Base-by-base conservation (phyloP, 2,797 vertebrate genomes). In the Xyrichtys novacula region DNA sequence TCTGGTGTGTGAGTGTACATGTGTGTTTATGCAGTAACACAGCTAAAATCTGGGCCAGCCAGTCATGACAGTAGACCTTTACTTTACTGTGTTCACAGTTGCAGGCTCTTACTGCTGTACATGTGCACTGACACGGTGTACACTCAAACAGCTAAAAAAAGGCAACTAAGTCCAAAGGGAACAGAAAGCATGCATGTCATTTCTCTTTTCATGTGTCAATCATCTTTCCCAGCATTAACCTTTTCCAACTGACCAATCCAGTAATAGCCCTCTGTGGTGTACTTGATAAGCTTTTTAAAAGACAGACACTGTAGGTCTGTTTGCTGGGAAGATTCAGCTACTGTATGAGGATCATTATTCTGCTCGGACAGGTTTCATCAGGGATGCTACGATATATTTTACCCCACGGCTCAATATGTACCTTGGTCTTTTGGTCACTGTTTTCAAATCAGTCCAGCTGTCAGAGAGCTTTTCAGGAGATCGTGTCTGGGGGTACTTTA, bases 81-180 rank as follows among this genome's bases (percentile, higher is more conserved):
- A 31, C 34, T 58, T 62, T 36, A 25, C 42, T 32, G 58, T 42
- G 48, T 39, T 19, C 50, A 16, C 46, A 62, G 50, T 26, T 62
- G 44, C 38, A 71, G 31, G 28, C 3, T 58, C 3, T n/a, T 56
- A 14, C 15, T 43, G 7, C 10, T 47, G 23, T 9, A 47, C 19
- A 7, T 31, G 17, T 26, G 17, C 8, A n/a, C n/a, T 7, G 1
- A 7, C 1, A 7, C 3, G 19, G 8, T 19, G 39, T 44, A n/a
- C n/a, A n/a, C n/a, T n/a, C n/a, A n/a, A n/a, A n/a, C n/a, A n/a
- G n/a, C n/a, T n/a, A n/a, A n/a, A n/a, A n/a, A n/a, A n/a, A n/a
- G n/a, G n/a, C n/a, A n/a, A n/a, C n/a, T n/a, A n/a, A n/a, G n/a
- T n/a, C n/a, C n/a, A n/a, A n/a, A n/a, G n/a, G n/a, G n/a, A n/a